Base-by-base conservation (phyloP, 2,888 invertebrate species). In the Napeogenes inachia region DNA sequence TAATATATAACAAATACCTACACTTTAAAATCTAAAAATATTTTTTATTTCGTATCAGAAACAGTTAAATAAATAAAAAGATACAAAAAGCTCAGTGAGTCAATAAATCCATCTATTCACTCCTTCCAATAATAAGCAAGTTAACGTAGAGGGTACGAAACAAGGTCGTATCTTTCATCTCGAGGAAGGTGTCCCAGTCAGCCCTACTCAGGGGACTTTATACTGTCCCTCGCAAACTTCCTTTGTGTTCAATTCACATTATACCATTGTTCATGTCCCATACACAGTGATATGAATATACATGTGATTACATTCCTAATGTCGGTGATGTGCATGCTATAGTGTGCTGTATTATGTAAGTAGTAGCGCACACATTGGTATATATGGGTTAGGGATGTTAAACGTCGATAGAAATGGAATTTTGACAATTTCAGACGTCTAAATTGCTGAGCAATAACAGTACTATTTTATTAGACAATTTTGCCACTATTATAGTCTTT, bases 231-330 rank as follows among this genome's bases (percentile, higher is more conserved):
- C 67, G 45, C 63, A 60, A 60, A 68, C 68, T 58, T 68, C 65
- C 67, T 76, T 82, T 82, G 79, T 80, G 75, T 70, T 73, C 72
- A 77, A 82, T 83, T 80, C 75, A 81, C 78, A 84, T 84, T 81
- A 50, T 82, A 70, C 79, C 71, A 78, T 82, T 82, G 80, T 84
- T 80, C 74, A 70, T 69, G 66, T 67, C 62, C 67, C 75, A 42
- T 78, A 62, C 59, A 62, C 60, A 61, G 56, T 50, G 13, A 50
- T 59, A 56, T 61, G 55, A 54, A 35, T 53, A 59, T 54, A 62
- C 54, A 57, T 10, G 46, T 56, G 33, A 56, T 62, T 62, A 50
- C 47, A 57, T 63, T 50, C 21, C 30, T 4, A 54, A 38, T 13
- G 12, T 46, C 30, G 45, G 12, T 42, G 30, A 33, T 6, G 21